A percentile compares a stretch with the other conserved stretches of the same genome.
These are phyloP conservation scores for Chaetophractus vellerosus DNA, from an alignment of 2,797 vertebrate species.

Conservation along the genomic window DNA sequence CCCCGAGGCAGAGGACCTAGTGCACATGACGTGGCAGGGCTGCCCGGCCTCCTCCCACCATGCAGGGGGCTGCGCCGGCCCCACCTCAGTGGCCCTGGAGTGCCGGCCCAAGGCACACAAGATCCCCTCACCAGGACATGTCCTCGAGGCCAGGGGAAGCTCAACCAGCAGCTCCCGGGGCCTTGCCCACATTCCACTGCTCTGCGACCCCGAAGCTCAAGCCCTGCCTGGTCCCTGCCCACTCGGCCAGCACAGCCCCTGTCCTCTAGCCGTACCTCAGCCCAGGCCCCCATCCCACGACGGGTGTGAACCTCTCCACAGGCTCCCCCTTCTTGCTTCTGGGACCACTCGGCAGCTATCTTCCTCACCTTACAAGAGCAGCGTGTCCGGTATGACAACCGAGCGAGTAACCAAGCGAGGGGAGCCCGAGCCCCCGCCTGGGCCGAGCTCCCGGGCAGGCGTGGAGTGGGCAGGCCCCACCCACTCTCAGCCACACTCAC, in stretches of 20 bases:
- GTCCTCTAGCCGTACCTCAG: not conserved
- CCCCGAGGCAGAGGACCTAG: not conserved
- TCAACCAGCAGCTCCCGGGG: not conserved
- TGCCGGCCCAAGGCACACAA: not conserved
- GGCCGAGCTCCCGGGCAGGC: not conserved
- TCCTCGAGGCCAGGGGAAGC: not conserved
- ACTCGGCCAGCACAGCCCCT: not conserved
- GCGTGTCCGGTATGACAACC: not conserved
- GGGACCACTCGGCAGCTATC: not conserved
- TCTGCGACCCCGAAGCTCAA: not conserved
- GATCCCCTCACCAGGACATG: not conserved
- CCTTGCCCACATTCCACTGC: not conserved
- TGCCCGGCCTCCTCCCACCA: not conserved
- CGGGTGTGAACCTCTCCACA: slow-evolving; percentile 11
- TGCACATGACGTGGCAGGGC: not conserved
- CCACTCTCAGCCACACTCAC: not conserved
- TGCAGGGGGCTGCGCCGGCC: not conserved
- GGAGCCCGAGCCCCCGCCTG: not conserved
- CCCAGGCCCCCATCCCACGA: not conserved
- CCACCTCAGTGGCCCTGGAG: not conserved
- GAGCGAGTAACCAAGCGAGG: not conserved
- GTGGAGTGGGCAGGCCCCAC: not conserved
- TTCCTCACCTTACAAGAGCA: slow-evolving; percentile 49
- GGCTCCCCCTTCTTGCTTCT: not conserved
- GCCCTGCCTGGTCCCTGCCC: not conserved